These are phyloP conservation scores for Psix sp. DNA, from an alignment of 1,140 invertebrate genomes.

Conservation along the genomic window DNA sequence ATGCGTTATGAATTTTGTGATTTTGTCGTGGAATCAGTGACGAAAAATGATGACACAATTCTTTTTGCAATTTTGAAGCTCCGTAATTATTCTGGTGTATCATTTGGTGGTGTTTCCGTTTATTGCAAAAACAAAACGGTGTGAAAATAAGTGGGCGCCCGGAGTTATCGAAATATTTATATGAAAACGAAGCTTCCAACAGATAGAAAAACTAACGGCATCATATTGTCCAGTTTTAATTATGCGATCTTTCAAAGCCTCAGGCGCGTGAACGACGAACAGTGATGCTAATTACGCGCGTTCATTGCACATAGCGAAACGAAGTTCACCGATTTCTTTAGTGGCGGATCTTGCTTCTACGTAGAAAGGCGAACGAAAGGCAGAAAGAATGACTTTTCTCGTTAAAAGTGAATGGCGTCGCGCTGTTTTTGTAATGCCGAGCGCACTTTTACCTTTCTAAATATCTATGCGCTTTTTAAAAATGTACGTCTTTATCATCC, in stretches of 20 bases:
- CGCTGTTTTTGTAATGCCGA: conserved; percentile 55
- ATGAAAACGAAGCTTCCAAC: not conserved
- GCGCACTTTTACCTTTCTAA: conserved; percentile 70
- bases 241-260: conserved; percentile 22
- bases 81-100: too few relatives aligned
- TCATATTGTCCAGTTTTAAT: conserved; percentile 35
- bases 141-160: not conserved
- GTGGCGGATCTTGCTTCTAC: conserved; percentile 54
- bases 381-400: conserved; percentile 65
- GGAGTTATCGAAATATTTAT: conserved; percentile 1
- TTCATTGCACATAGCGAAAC: conserved; percentile 46
- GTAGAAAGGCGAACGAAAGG: conserved; percentile 58
- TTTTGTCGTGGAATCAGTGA: conserved; percentile 25
- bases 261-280: conserved; percentile 24
- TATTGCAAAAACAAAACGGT: not conserved
- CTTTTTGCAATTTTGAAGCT: too few relatives aligned
- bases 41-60: conserved; percentile 5
- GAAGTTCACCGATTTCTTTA: conserved; percentile 50
- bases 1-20: conserved; percentile 19
- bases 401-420: conserved; percentile 68
- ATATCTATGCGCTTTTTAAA: conserved; percentile 51
- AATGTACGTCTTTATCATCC: conserved; percentile 34
- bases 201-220: not conserved
- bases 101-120: not conserved
- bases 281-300: conserved; percentile 38